Conservation (phyloP, 2,113 vertebrate species). For the Bostrychus sinensis region DNA sequence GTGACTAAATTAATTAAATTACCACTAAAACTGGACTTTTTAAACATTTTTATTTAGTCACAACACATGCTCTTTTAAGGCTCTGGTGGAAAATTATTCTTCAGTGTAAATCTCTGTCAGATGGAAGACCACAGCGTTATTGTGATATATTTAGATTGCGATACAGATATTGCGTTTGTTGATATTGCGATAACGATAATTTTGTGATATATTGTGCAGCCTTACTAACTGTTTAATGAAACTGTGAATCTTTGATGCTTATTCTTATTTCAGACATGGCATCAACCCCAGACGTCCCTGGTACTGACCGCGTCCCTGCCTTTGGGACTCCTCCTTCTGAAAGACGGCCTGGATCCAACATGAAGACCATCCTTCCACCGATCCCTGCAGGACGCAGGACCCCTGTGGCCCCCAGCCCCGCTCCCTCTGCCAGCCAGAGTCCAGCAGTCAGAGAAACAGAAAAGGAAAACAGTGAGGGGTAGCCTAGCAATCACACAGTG, state of each 20-base stretch:
- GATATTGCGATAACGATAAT: too few relatives aligned
- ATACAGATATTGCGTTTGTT: too few relatives aligned
- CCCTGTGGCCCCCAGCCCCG: constrained; percentile 29
- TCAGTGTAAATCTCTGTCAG: too few relatives aligned
- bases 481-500: not conserved
- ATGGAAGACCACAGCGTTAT: too few relatives aligned
- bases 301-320: constrained; percentile 30
- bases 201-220: too few relatives aligned
- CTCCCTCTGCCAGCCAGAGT: constrained; percentile 18
- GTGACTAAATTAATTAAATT: too few relatives aligned
- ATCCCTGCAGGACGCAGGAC: constrained; percentile 81
- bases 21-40: too few relatives aligned
- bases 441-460: not conserved
- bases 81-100: too few relatives aligned
- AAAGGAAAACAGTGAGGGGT: constrained; percentile 2
- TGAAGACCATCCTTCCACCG: constrained; percentile 84
- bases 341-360: constrained; percentile 69
- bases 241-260: not conserved
- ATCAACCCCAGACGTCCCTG: constrained; percentile 39
- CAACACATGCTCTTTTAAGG: too few relatives aligned
- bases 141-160: too few relatives aligned
- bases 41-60: too few relatives aligned
- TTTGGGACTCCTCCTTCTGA: too few relatives aligned
- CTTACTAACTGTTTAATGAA: not conserved
- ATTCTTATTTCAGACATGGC: constrained; percentile 30